Conservation (phyloP, 2,797 vertebrate genomes). For the Bradypus variegatus region DNA sequence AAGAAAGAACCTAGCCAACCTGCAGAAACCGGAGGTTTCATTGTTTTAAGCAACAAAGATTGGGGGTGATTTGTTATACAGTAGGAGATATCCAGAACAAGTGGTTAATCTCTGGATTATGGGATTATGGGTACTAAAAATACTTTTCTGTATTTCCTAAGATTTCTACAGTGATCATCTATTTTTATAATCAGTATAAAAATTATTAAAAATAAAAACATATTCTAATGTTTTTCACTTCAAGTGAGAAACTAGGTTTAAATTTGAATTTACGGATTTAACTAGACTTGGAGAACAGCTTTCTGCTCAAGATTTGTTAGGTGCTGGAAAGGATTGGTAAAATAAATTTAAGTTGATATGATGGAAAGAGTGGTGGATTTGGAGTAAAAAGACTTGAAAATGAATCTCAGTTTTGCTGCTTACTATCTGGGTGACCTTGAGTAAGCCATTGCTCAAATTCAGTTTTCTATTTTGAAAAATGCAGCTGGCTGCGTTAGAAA, state of each 20-base stretch:
- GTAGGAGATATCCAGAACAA: not conserved
- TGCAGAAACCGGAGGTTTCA: not conserved
- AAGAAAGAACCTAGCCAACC: not conserved
- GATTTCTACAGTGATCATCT: slow-evolving; percentile 1
- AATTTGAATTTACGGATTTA: not conserved
- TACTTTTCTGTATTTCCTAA: not conserved
- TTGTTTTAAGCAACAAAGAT: not conserved
- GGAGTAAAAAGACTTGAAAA: slow-evolving; percentile 2
- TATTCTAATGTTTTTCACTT: not conserved
- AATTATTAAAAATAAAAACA: slow-evolving; percentile 7
- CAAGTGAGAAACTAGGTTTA: not conserved
- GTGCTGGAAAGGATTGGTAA: not conserved
- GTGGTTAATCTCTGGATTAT: not conserved
- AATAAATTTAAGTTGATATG: not conserved
- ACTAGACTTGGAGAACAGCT: not conserved
- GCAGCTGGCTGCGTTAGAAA: slow-evolving; percentile 47
- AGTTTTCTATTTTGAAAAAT: slow-evolving; percentile 58
- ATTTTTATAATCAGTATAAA: not conserved
- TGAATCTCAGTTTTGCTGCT: not conserved
- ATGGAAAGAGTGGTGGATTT: not conserved
- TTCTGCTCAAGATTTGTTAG: not conserved
- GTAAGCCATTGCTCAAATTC: slow-evolving; percentile 27
- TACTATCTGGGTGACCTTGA: slow-evolving; percentile 50
- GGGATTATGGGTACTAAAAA: not conserved
- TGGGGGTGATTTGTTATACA: not conserved